A percentile compares a stretch with the other conserved stretches of the same genome.
Evolutionary conservation across 2,888 invertebrate genomes (phyloP).

Genomic region (Drosophila maculinotata): DNA sequence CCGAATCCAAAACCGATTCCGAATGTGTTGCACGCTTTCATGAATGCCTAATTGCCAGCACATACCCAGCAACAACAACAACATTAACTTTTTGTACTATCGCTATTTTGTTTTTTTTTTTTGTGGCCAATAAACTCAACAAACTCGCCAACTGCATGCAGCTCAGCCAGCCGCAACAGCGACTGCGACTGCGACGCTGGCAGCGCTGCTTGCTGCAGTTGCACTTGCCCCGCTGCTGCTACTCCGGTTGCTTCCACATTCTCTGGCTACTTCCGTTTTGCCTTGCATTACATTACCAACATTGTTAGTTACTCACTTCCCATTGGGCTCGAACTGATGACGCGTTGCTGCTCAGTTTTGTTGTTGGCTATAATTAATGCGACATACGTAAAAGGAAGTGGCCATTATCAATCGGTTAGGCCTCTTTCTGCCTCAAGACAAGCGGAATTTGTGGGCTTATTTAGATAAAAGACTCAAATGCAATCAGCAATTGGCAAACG

Average conservation of each 20-base stretch:
- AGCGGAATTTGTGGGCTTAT: constrained; percentile 33
- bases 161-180: constrained; percentile 73
- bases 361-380: constrained; percentile 29
- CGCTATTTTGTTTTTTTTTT: constrained; percentile 29
- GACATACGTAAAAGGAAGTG: constrained; percentile 61
- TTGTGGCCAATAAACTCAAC: constrained; percentile 79
- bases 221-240: constrained; percentile 43
- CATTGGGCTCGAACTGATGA: constrained; percentile 54
- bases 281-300: constrained; percentile 57
- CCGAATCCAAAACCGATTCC: constrained; percentile 18
- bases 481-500: constrained; percentile 34
- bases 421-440: constrained; percentile 30
- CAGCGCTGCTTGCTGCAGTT: constrained; percentile 29
- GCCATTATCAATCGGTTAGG: constrained; percentile 61
- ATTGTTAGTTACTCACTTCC: constrained; percentile 53
- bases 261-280: constrained; percentile 52
- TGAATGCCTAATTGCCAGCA: constrained; percentile 65
- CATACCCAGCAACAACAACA: constrained; percentile 25
- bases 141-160: constrained; percentile 62
- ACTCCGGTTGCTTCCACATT: constrained; percentile 24
- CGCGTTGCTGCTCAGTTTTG: constrained; percentile 51
- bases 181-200: constrained; percentile 18
- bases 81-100: constrained; percentile 34
- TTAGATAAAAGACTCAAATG: constrained; percentile 32
- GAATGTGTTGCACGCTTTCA: constrained; percentile 70